A percentile compares a stretch with the other conserved stretches of the same genome.
These are phyloP conservation scores for Phycodurus eques DNA, from an alignment of 2,113 vertebrate genomes.

Conservation along the genomic window DNA sequence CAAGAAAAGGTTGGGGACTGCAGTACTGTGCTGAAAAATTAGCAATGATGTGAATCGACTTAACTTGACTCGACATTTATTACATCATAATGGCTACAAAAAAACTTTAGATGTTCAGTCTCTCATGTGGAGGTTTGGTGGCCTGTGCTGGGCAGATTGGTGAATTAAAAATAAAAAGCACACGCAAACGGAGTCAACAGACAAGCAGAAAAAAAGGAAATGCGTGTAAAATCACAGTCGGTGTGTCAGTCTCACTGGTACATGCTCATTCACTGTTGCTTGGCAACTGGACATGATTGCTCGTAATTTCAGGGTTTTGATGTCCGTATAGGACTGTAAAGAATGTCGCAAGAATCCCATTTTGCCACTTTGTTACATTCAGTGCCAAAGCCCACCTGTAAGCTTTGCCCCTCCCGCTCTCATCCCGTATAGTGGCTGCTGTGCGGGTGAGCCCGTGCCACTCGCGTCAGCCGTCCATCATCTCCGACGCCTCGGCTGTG, in stretches of 20 bases:
- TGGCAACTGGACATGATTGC: constrained; percentile 61
- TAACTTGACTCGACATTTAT: not conserved
- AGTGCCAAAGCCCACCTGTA: constrained; percentile 22
- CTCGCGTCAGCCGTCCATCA: constrained; percentile 91
- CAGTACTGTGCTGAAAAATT: too few relatives aligned
- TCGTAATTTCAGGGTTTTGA: constrained; percentile 39
- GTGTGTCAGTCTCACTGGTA: constrained; percentile 23
- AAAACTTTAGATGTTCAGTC: not conserved
- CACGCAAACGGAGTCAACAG: not conserved
- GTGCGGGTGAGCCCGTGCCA: constrained; percentile 95
- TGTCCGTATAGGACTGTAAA: constrained; percentile 20
- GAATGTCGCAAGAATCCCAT: constrained; percentile 9
- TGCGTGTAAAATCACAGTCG: not conserved
- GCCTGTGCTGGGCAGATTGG: not conserved
- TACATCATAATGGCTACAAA: not conserved
- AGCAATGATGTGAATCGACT: too few relatives aligned
- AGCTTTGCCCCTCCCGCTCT: constrained; percentile 26
- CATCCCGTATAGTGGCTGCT: constrained; percentile 72
- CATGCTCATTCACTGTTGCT: constrained; percentile 46
- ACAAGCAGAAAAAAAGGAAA: constrained; percentile 2
- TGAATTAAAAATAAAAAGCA: not conserved
- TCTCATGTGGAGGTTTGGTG: not conserved
- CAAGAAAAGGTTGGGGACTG: too few relatives aligned
- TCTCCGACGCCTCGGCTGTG: constrained; percentile 87
- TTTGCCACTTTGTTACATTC: constrained; percentile 6